Conservation (phyloP, 2,888 invertebrate genomes). For the Alviniconcha strummeri region DNA sequence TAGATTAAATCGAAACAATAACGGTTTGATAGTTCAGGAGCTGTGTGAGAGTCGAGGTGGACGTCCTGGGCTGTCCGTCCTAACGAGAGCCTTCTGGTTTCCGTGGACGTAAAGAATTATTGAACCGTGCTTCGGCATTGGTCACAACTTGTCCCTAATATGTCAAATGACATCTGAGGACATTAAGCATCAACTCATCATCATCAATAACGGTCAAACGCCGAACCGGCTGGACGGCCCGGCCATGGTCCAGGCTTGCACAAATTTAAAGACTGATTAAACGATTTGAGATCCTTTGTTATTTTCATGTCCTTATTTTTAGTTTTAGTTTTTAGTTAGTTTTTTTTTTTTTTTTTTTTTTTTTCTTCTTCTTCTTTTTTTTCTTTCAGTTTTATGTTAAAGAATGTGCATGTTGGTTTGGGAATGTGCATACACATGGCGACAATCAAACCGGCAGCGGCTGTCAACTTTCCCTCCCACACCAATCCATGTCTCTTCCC, state of each 20-base stretch:
- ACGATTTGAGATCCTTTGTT: background rate
- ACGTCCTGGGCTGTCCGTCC: too few relatives aligned
- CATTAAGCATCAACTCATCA: background rate
- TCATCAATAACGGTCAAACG: background rate
- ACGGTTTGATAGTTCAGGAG: too few relatives aligned
- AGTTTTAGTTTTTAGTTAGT: background rate
- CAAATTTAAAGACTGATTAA: background rate
- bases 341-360: background rate
- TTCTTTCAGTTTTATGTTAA: background rate
- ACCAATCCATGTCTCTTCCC: too few relatives aligned
- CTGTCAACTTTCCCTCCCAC: too few relatives aligned
- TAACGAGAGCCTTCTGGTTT: too few relatives aligned
- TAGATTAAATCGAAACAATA: too few relatives aligned
- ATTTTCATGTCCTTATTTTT: background rate
- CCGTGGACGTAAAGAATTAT: background rate
- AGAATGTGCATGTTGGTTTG: background rate
- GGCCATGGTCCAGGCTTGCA: too few relatives aligned
- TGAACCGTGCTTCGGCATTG: too few relatives aligned
- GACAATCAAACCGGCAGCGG: background rate
- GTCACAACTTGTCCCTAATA: too few relatives aligned
- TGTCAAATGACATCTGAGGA: background rate
- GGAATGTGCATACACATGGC: background rate
- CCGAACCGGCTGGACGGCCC: too few relatives aligned
- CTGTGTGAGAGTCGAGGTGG: too few relatives aligned
- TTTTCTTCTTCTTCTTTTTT: background rate